Percentiles rank a stretch among this genome's conserved stretches.
Evolutionary conservation across 1,140 invertebrate genomes (phyloP).

Genomic region (Oscheius sp.): DNA sequence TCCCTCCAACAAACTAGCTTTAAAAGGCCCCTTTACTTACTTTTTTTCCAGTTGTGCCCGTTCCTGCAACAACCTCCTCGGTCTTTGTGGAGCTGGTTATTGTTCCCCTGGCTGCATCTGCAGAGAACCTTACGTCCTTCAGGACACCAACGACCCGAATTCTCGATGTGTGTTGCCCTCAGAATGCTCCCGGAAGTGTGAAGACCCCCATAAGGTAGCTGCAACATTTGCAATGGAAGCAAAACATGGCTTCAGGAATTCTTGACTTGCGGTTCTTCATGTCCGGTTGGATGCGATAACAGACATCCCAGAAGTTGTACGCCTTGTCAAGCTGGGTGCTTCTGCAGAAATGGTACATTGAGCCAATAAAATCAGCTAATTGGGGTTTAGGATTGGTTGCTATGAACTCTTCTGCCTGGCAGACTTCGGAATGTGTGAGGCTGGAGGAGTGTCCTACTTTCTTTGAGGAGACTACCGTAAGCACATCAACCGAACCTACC

Average conservation of each 20-base stretch:
- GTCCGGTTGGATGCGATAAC: slow-evolving; percentile 37
- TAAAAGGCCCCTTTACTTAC: not conserved
- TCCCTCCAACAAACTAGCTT: too few species aligned
- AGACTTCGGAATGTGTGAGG: slow-evolving; percentile 27
- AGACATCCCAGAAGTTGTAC: slow-evolving; percentile 30
- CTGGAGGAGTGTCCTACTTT: slow-evolving; percentile 29
- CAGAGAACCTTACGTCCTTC: slow-evolving; percentile 22
- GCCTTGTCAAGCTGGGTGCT: slow-evolving; percentile 30
- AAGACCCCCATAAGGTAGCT: slow-evolving; percentile 24
- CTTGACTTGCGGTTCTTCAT: slow-evolving; percentile 31
- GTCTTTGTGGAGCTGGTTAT: slow-evolving; percentile 15
- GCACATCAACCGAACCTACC: too few species aligned
- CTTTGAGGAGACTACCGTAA: not conserved
- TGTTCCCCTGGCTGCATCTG: slow-evolving; percentile 31
- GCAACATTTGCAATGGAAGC: not conserved
- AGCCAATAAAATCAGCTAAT: not conserved
- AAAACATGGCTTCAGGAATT: slow-evolving; percentile 9
- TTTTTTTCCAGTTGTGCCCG: slow-evolving; percentile 17
- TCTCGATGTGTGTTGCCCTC: slow-evolving; percentile 31
- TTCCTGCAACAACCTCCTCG: slow-evolving; percentile 24
- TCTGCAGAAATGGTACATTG: slow-evolving; percentile 30
- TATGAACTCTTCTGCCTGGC: slow-evolving; percentile 22
- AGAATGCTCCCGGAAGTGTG: slow-evolving; percentile 28
- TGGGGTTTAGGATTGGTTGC: slow-evolving; percentile 14
- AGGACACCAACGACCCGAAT: slow-evolving; percentile 23